These are phyloP conservation scores for Anthoscopus minutus DNA, from an alignment of 2,113 vertebrate genomes.

Conservation along the genomic window DNA sequence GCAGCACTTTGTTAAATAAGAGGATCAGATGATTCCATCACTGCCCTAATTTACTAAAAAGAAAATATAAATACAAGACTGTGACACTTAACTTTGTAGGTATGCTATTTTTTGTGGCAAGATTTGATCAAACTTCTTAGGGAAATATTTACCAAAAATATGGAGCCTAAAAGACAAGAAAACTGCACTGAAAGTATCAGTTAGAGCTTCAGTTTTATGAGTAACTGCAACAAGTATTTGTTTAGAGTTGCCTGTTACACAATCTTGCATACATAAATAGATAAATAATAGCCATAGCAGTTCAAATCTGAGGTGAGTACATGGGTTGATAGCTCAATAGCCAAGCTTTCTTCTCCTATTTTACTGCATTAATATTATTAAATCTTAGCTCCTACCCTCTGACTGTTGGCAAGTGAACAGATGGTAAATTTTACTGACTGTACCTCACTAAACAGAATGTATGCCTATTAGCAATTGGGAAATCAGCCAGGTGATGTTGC, in stretches of 20 bases:
- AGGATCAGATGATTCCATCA: background rate
- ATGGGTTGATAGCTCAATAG: background rate
- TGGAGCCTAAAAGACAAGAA: background rate
- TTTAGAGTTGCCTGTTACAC: background rate
- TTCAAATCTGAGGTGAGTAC: background rate
- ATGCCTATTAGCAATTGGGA: slow-evolving; percentile 9
- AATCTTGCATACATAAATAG: background rate
- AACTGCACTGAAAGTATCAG: background rate
- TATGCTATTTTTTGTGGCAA: background rate
- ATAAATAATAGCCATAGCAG: background rate
- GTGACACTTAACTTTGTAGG: background rate
- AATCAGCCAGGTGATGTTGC: background rate
- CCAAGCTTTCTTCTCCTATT: background rate
- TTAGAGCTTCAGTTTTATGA: background rate
- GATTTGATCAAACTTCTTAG: background rate
- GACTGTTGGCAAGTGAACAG: slow-evolving; percentile 20
- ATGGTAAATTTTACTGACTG: slow-evolving; percentile 26
- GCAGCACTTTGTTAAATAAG: background rate
- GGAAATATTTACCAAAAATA: background rate
- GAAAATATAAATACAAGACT: background rate
- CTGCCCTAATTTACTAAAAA: background rate
- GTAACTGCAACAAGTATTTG: background rate
- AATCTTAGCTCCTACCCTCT: background rate
- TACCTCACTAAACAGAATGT: background rate
- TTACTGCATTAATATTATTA: slow-evolving; percentile 1